Evolutionary conservation across 2,113 vertebrate species (phyloP).

Genomic region (Zingel zingel): DNA sequence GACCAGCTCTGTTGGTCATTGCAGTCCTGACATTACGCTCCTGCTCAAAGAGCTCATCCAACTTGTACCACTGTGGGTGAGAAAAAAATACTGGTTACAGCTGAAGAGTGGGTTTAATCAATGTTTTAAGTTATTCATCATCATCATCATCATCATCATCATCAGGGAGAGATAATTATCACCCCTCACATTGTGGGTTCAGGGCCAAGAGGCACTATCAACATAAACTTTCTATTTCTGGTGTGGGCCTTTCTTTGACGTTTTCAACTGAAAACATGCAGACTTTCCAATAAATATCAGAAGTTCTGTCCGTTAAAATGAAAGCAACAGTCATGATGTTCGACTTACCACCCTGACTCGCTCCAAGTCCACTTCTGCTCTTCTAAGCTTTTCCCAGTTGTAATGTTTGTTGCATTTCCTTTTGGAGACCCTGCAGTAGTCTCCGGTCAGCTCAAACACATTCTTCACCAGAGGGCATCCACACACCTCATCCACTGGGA

Average conservation of each 20-base stretch:
- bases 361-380: constrained; percentile 94
- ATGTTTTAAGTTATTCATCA: not conserved
- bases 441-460: constrained; percentile 92
- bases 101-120: not conserved
- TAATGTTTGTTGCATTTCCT: constrained; percentile 95
- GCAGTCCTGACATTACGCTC: constrained; percentile 94
- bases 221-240: not conserved
- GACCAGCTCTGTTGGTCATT: constrained; percentile 94
- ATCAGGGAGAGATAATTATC: not conserved
- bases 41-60: constrained; percentile 95
- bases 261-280: not conserved
- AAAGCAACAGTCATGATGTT: not conserved
- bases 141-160: no score
- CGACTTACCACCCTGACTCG: constrained; percentile 90
- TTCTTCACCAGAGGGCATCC: constrained; percentile 92
- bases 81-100: not conserved
- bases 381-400: constrained; percentile 95
- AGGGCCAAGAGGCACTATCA: no score
- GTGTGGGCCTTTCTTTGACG: not conserved
- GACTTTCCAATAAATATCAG: not conserved
- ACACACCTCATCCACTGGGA: constrained; percentile 91
- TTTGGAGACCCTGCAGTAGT: constrained; percentile 92
- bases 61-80: constrained; percentile 90
- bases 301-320: not conserved
- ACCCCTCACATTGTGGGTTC: not conserved